Base-by-base conservation (phyloP, 2,797 vertebrate genomes). In the Lacerta agilis region DNA sequence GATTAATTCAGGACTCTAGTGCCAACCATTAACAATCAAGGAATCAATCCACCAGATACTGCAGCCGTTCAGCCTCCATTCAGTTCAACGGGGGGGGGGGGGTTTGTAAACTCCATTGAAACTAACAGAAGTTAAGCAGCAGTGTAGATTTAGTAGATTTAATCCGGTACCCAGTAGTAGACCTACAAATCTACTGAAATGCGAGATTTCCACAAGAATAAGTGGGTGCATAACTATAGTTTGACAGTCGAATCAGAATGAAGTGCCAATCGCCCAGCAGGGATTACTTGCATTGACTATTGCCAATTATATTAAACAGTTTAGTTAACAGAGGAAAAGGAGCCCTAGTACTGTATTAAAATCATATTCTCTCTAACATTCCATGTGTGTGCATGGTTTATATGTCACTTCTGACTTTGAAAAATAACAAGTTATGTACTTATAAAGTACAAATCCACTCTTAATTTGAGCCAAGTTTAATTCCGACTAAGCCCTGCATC, bases 1-100 rank as follows among this genome's bases (percentile, higher is more conserved):
- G 58, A 73, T 80, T 73, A 89, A n/a, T 55, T 69, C 43, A 80
- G 55, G 64, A 36, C 55, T 85, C 79, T 33, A 66, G 69, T 29
- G 27, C 77, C 71, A 72, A 79, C 58, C 38, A 80, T 85, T 80
- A 88, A 80, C 58, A 85, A 88, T 85, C 73, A 85, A 85, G 77
- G 77, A 75, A 85, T 88, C 55, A 3, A 75, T 85, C 25, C 66
- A 72, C 75, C 5, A 45, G 33, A 79, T 84, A 25, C 9, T 80
- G 69, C n/a, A 43, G 23, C 45, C 72, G 69, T 36, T 84, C 75
- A 72, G 71, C 18, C 38, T 29, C 72, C 41, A 66, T 85, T 79
- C 77, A 61, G 27, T 79, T 76, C 66, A 64, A 33, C 20, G 61
- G 20, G n/a, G 29, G 27, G 25, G n/a, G 8, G 0, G 38, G 38